A percentile compares a stretch with the other conserved stretches of the same genome.
Evolutionary conservation across 2,797 vertebrate genomes (phyloP).

Genomic region (Fundulus diaphanus): DNA sequence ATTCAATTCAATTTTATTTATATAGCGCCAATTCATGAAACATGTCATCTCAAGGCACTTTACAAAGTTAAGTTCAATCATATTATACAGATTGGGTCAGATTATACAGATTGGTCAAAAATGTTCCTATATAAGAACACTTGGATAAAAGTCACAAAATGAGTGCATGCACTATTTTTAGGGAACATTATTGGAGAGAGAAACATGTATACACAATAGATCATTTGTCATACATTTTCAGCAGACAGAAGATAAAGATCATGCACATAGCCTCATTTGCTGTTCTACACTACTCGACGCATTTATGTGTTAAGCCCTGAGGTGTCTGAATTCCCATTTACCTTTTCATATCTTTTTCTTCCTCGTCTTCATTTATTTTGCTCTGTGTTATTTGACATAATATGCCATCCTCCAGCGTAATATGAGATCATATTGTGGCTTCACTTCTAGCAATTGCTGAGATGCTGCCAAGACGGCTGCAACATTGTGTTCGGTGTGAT

Average conservation of each 20-base stretch:
- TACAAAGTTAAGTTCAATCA: too few species aligned
- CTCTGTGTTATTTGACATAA: neutral
- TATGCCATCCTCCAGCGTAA: neutral
- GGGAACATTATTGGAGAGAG: neutral
- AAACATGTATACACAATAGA: neutral
- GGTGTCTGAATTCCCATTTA: neutral
- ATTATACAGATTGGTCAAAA: too few species aligned
- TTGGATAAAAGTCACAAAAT: neutral
- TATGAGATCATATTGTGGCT: neutral
- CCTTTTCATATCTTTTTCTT: neutral
- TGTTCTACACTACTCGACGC: neutral
- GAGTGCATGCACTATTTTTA: neutral
- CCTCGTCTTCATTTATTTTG: neutral
- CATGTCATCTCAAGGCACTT: too few species aligned
- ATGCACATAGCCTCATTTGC: constrained; percentile 4
- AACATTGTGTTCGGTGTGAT: neutral
- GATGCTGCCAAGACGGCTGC: neutral
- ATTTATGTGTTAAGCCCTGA: neutral
- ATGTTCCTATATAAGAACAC: too few species aligned
- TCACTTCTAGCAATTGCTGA: neutral
- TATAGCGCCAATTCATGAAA: too few species aligned
- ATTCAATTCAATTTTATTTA: too few species aligned
- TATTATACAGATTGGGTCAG: too few species aligned
- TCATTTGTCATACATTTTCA: neutral
- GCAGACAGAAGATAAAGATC: neutral